A percentile compares a stretch with the other conserved stretches of the same genome.
Conservation (phyloP, 2,797 vertebrate species). For the Rhadinocentrus ornatus region DNA sequence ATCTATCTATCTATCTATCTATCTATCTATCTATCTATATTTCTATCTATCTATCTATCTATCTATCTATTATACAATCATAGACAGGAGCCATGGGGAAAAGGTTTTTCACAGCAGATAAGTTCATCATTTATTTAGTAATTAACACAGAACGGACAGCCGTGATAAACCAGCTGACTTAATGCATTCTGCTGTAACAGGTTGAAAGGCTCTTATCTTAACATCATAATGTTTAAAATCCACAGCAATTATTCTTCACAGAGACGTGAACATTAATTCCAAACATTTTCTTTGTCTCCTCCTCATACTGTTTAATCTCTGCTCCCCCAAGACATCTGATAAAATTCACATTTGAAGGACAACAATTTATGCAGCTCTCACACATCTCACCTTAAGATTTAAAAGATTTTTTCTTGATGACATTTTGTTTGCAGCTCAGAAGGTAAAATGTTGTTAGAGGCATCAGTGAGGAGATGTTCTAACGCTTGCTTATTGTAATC, state of each 20-base stretch:
- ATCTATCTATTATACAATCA: not conserved
- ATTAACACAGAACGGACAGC: constrained; percentile 68
- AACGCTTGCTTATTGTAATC: constrained; percentile 19
- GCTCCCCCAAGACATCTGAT: constrained; percentile 63
- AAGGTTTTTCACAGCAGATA: constrained; percentile 44
- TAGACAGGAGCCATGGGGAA: constrained; percentile 15
- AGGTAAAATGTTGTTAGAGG: constrained; percentile 20
- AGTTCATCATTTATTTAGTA: constrained; percentile 64
- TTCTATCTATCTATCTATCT: constrained; percentile 1
- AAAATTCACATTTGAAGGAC: constrained; percentile 56
- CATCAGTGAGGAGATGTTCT: not conserved
- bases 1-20: constrained; percentile 29
- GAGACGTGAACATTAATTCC: constrained; percentile 82
- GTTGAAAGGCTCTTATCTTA: constrained; percentile 71
- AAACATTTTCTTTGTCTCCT: constrained; percentile 72
- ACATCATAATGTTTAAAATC: constrained; percentile 78
- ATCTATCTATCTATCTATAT: constrained; percentile 3
- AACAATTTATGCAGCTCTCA: constrained; percentile 27
- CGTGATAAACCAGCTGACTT: constrained; percentile 63
- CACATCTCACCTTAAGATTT: constrained; percentile 50
- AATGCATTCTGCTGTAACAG: constrained; percentile 62
- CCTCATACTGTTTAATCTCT: constrained; percentile 71
- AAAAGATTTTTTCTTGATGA: constrained; percentile 32
- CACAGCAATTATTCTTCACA: constrained; percentile 78
- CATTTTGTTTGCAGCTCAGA: constrained; percentile 7